phyloP scores from a whole-genome alignment of 2,888 invertebrate genomes.

The Taphrorychus bicolor region DNA sequence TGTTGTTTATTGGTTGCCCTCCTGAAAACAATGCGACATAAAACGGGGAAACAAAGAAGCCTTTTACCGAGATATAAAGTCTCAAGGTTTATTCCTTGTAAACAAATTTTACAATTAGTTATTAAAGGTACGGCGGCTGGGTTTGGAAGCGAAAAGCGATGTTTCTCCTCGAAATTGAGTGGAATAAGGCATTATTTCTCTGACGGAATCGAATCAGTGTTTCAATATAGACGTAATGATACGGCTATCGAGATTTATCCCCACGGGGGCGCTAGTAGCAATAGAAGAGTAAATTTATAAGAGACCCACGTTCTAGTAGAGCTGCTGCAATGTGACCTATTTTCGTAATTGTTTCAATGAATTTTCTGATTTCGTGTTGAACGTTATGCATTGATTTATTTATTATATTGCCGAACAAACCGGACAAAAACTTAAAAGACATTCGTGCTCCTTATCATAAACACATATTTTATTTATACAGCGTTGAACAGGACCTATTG shows the following conservation, averaged over 20 bases:
- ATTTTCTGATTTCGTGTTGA: not conserved
- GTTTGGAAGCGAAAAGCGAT: not conserved
- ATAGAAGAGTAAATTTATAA: conserved; percentile 3
- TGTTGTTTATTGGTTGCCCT: not conserved
- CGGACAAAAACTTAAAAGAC: not conserved
- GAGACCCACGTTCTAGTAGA: not conserved
- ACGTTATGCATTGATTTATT: not conserved
- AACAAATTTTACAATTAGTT: conserved; percentile 4
- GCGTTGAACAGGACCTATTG: not conserved
- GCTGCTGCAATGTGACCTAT: conserved; percentile 14
- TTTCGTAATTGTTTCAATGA: conserved; percentile 23
- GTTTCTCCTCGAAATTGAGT: not conserved
- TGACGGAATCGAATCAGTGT: not conserved
- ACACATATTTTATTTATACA: not conserved
- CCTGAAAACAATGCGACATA: conserved; percentile 14
- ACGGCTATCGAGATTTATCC: not conserved
- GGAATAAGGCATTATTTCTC: not conserved
- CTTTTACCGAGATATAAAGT: conserved; percentile 20
- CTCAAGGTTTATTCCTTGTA: conserved; percentile 20
- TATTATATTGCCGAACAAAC: not conserved
- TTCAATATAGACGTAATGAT: conserved; percentile 1
- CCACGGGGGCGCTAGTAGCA: not conserved
- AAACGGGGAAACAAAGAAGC: conserved; percentile 27
- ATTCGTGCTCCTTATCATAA: conserved; percentile 2
- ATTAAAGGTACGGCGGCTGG: not conserved